Base-by-base conservation (phyloP, 2,113 vertebrate genomes). In the Dipodomys ordii region DNA sequence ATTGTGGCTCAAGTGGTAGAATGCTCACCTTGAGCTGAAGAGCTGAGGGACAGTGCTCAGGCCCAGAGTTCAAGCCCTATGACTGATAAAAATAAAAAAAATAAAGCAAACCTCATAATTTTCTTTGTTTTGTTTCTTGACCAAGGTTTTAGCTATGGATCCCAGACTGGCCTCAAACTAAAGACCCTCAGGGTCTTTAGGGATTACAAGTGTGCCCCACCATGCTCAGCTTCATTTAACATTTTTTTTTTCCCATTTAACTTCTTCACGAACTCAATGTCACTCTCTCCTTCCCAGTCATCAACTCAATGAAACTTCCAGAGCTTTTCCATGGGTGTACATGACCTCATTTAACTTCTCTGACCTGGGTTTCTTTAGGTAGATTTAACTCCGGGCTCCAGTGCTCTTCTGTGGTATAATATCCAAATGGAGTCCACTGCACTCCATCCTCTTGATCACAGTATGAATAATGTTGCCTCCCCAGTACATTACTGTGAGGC, bases 21-120 rank as follows among this genome's bases (percentile, higher is more conserved):
- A 39, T 39, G 39, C 39, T 39, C 39, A 39, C 39, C 39, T 39
- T 39, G 39, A 39, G 39, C 39, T 39, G 39, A 39, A 39, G 39
- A 39, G 39, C 39, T 39, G 39, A 39, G 39, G 39, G 39, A 39
- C 39, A 39, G 5, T 6, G 5, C 39, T 6, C 39, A 39, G 39
- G 39, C 39, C 39, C 39, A 39, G 39, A 39, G 39, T 39, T 39
- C 39, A 39, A 39, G 39, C 39, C 39, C 39, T 5, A 39, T 39
- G 39, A 6, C 39, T 39, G 39, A 39, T 6, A 39, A 39, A 39
- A 39, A 39, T 6, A 39, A 39, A 39, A 39, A 39, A 39, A 98
- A 98, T 98, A 98, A 99, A 98, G 98, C 98, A 99, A 98, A 98
- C 98, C 98, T 97, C 95, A 97, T 98, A 98, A 98, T 98, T 98